These are phyloP conservation scores for Machaerirhynchus nigripectus DNA, from an alignment of 2,113 vertebrate genomes.

Conservation along the genomic window DNA sequence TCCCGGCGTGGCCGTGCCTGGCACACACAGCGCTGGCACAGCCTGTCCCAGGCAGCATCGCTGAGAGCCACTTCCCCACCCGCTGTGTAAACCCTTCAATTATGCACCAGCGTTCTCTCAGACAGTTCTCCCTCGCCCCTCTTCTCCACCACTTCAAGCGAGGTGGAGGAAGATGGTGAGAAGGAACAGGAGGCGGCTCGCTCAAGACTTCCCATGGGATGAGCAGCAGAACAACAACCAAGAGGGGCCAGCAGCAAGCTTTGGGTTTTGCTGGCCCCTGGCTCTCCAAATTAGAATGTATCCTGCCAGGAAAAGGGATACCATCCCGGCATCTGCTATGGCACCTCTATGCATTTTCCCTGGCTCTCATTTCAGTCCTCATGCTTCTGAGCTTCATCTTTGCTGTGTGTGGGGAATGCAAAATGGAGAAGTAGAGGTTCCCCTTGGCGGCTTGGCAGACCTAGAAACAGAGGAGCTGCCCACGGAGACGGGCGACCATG, in stretches of 20 bases:
- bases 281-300: not conserved
- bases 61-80: not conserved
- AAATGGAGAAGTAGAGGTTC: not conserved
- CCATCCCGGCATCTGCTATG: accelerated
- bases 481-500: accelerated
- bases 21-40: not conserved
- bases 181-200: accelerated
- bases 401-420: not conserved
- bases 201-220: accelerated
- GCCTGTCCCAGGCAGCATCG: not conserved
- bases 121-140: not conserved
- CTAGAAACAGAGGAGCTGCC: not conserved
- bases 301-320: not conserved
- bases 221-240: accelerated
- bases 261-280: not conserved
- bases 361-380: not conserved
- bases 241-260: not conserved
- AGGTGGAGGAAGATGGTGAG: not conserved
- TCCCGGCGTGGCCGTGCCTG: not conserved
- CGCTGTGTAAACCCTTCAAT: not conserved
- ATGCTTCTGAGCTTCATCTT: accelerated
- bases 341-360: not conserved
- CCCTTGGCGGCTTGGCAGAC: not conserved
- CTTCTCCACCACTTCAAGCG: not conserved
- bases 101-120: not conserved